A percentile compares a stretch with the other conserved stretches of the same genome.
Evolutionary conservation across 2,113 vertebrate species (phyloP).

Genomic region (Lepus europaeus): DNA sequence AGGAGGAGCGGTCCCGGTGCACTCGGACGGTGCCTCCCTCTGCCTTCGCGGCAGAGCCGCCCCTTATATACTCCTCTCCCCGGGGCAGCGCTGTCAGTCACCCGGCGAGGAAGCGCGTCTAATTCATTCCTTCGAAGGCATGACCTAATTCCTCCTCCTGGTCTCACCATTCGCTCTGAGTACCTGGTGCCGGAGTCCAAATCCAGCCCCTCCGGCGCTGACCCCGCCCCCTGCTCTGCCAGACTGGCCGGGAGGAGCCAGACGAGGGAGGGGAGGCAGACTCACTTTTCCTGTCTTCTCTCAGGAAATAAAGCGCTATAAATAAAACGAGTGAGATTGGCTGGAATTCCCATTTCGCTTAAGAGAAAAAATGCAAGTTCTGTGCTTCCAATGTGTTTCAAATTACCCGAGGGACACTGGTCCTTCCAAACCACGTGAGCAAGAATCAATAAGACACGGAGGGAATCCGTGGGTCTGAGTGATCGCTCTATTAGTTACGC

Average conservation of each 20-base stretch:
- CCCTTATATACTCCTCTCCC: constrained; percentile 87
- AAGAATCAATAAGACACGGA: rapidly evolving
- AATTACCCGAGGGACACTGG: background rate
- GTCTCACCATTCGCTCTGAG: constrained; percentile 82
- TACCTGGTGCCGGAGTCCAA: constrained; percentile 79
- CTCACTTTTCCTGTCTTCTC: constrained; percentile 67
- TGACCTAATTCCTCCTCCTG: constrained; percentile 89
- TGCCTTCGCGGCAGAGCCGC: constrained; percentile 38
- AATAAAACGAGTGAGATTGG: constrained; percentile 68
- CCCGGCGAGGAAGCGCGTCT: constrained; percentile 77
- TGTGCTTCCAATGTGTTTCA: constrained; percentile 15
- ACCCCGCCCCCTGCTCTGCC: constrained; percentile 30
- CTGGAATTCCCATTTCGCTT: constrained; percentile 38
- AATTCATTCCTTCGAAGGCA: constrained; percentile 82
- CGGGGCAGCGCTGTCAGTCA: constrained; percentile 89
- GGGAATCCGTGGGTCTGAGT: rapidly evolving
- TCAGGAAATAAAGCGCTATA: constrained; percentile 77
- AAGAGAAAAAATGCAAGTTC: background rate
- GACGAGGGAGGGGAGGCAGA: background rate
- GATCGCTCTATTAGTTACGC: rapidly evolving
- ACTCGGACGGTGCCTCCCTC: background rate
- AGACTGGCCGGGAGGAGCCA: constrained; percentile 59
- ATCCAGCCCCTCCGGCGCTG: background rate
- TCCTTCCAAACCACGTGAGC: background rate
- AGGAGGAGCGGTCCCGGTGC: background rate